Percentiles rank a stretch among this genome's conserved stretches.
phyloP scores from a whole-genome alignment of 2,888 invertebrate species.

The Catocala sponsa region DNA sequence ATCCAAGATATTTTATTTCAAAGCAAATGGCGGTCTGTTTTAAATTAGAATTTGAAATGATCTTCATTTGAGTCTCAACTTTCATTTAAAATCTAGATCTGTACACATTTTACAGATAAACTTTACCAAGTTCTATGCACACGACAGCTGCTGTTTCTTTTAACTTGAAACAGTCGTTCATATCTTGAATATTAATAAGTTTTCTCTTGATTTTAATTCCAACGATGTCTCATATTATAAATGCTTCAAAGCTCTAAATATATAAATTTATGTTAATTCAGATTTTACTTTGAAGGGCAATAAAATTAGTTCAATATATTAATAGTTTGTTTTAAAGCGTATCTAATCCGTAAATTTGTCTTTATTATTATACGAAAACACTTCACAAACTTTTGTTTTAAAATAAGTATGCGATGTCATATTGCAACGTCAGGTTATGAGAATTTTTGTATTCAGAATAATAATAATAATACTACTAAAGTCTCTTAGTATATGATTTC shows the following conservation, averaged over 20 bases:
- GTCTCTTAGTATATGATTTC: too few species aligned
- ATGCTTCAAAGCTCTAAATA: slow-evolving; percentile 10
- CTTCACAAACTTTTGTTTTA: too few species aligned
- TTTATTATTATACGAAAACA: too few species aligned
- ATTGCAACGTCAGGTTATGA: too few species aligned
- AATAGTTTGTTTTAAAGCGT: too few species aligned
- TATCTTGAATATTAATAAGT: slow-evolving; percentile 46
- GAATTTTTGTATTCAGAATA: too few species aligned
- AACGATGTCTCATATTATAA: slow-evolving; percentile 17
- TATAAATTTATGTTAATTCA: slow-evolving; percentile 13
- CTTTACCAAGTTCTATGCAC: slow-evolving; percentile 25
- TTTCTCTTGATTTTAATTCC: slow-evolving; percentile 30
- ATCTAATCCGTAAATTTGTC: too few species aligned
- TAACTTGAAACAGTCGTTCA: slow-evolving; percentile 19
- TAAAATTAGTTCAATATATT: too few species aligned
- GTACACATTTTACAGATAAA: slow-evolving; percentile 5
- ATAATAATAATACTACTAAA: too few species aligned
- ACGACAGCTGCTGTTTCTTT: slow-evolving; percentile 45
- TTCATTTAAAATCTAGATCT: slow-evolving; percentile 1
- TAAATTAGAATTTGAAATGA: slow-evolving; percentile 4
- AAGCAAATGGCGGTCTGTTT: background rate
- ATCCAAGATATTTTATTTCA: background rate
- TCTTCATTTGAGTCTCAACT: background rate
- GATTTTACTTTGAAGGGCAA: background rate
- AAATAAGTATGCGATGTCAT: too few species aligned